Evolutionary conservation across 2,888 invertebrate genomes (phyloP), one percentile per base, ranked within the genome.

Genomic region (Ditula angustiorana): DNA sequence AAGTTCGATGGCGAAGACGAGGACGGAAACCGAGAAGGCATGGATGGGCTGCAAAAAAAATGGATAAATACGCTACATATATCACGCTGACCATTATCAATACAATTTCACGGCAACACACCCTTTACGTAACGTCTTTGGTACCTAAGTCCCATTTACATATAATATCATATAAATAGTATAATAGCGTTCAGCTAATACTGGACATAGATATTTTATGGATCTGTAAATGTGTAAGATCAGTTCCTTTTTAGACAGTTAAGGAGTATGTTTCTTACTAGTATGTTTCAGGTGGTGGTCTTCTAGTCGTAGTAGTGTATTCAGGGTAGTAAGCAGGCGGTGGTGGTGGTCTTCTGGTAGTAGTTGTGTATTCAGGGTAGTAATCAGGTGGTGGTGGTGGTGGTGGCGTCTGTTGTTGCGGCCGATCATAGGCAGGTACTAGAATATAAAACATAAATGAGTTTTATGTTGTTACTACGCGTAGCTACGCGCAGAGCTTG

Each of bases 311-410:
- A 19, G 59, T 47, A 59, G 66, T 64, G 16, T 28, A 37, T 21
- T 64, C 64, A 21, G 46, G 53, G 21, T 64, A 59, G 2, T 59
- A 50, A 3, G 35, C 46, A 61, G 33, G 57, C 19, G 64, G 64
- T 10, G 58, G 63, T 41, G 67, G 66, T 5, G 41, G 41, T 2
- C 41, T 19, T 41, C 41, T 41, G 3, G 16, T 37, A 16, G 41
- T 19, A 21, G 41, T 41, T 2, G 19, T 41, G 19, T 41, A 41
- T 41, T 41, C 41, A 19, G n/a, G n/a, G n/a, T 19, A 41, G 41
- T 41, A 41, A 8, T 41, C 41, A n/a, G 70, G 67, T 2, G 57
- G 70, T 47, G 61, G 72, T 57, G 70, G 67, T 4, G 67, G 61
- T 44, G 66, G 67, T 4, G 69, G 72, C 33, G 23, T 64, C 2